Conservation (phyloP, 2,797 vertebrate species). For the Smutsia temminckii region DNA sequence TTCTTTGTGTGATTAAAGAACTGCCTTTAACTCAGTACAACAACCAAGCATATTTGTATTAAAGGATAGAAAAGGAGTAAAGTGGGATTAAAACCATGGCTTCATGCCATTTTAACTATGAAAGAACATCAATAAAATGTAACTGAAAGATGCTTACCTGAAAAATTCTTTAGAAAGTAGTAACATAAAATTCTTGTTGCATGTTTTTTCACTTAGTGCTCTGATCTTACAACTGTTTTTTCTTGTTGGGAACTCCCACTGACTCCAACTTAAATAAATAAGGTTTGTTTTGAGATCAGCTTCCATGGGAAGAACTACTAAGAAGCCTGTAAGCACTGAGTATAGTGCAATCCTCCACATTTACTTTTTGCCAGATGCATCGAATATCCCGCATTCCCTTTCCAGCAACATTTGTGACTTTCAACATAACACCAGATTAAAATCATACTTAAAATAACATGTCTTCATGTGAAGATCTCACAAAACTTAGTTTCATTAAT, state of each 20-base stretch:
- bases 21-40: neutral
- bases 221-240: constrained; percentile 2
- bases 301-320: neutral
- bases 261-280: constrained; percentile 62
- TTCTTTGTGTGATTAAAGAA: constrained; percentile 17
- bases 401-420: neutral
- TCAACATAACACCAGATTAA: neutral
- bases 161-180: neutral
- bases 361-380: neutral
- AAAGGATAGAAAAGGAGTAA: constrained; percentile 26
- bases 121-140: constrained; percentile 45
- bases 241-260: constrained; percentile 1
- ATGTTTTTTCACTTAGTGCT: constrained; percentile 42
- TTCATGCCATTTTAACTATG: neutral
- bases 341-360: neutral
- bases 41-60: neutral
- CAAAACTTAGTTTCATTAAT: neutral
- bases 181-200: constrained; percentile 12
- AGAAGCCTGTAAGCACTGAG: neutral
- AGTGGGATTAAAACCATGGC: constrained; percentile 22
- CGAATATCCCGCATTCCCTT: neutral
- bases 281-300: constrained; percentile 26
- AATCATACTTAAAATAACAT: neutral
- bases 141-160: neutral
- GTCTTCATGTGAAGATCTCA: constrained; percentile 18